These are phyloP conservation scores for Garrulus glandarius DNA, from an alignment of 2,797 vertebrate genomes.

Conservation along the genomic window DNA sequence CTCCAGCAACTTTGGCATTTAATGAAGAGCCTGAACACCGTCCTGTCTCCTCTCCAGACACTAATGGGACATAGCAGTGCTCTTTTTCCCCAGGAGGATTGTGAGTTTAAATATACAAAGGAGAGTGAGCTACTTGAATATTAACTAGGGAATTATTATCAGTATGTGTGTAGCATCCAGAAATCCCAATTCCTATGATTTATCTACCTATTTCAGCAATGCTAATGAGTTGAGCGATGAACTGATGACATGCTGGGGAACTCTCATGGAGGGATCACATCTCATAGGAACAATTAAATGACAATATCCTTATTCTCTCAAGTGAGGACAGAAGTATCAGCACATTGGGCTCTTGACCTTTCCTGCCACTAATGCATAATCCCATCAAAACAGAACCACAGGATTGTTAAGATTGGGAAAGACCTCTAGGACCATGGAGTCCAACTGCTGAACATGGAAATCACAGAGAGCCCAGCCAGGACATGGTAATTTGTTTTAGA, in stretches of 20 bases:
- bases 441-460: not conserved
- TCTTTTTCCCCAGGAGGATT: not conserved
- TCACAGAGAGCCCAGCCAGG: not conserved
- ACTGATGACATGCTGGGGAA: not conserved
- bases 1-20: not conserved
- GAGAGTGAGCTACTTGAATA: not conserved
- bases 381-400: not conserved
- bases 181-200: not conserved
- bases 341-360: not conserved
- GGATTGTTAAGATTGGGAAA: not conserved
- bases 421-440: not conserved
- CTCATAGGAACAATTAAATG: not conserved
- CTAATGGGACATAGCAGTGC: not conserved
- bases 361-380: not conserved
- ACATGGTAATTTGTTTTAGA: not conserved
- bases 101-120: not conserved
- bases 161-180: not conserved
- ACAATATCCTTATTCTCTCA: not conserved
- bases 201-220: not conserved
- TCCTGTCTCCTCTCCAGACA: not conserved
- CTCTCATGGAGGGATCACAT: not conserved
- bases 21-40: not conserved
- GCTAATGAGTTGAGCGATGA: not conserved
- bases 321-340: not conserved
- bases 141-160: not conserved